Conservation (phyloP, 2,797 vertebrate genomes). For the Scomberomorus guttatus region DNA sequence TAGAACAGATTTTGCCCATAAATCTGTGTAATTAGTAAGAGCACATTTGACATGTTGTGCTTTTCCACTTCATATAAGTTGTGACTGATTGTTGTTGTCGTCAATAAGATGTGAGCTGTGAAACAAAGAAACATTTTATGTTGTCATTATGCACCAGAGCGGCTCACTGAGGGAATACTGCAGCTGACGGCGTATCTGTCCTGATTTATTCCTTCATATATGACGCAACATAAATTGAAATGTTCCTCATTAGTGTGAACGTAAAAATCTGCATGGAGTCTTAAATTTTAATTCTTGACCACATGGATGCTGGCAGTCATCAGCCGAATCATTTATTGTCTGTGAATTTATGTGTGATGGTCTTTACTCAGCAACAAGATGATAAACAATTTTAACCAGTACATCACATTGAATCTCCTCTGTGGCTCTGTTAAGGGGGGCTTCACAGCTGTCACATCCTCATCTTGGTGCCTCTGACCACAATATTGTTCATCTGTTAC, state of each 20-base stretch:
- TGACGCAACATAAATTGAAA: background rate
- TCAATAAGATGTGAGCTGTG: background rate
- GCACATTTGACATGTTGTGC: background rate
- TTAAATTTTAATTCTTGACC: background rate
- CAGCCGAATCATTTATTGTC: background rate
- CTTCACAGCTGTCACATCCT: background rate
- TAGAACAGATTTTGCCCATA: background rate
- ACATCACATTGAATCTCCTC: background rate
- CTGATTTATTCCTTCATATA: slow-evolving; percentile 12
- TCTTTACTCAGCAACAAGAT: background rate
- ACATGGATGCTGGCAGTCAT: background rate
- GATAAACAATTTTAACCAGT: too few relatives aligned
- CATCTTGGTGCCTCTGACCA: background rate
- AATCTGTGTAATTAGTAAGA: slow-evolving; percentile 9
- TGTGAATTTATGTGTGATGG: background rate
- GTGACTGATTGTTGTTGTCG: slow-evolving; percentile 3
- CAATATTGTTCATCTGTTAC: background rate
- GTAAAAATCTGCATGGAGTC: background rate
- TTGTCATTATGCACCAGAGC: background rate
- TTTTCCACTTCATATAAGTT: background rate
- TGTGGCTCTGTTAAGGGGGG: background rate
- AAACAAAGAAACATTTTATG: background rate
- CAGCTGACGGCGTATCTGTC: background rate
- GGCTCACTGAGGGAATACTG: background rate
- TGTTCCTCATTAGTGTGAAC: background rate